Percentiles rank a stretch among this genome's conserved stretches.
These are phyloP conservation scores for Pseudomyrmex dendroicus DNA, from an alignment of 1,140 invertebrate species.

Conservation along the genomic window DNA sequence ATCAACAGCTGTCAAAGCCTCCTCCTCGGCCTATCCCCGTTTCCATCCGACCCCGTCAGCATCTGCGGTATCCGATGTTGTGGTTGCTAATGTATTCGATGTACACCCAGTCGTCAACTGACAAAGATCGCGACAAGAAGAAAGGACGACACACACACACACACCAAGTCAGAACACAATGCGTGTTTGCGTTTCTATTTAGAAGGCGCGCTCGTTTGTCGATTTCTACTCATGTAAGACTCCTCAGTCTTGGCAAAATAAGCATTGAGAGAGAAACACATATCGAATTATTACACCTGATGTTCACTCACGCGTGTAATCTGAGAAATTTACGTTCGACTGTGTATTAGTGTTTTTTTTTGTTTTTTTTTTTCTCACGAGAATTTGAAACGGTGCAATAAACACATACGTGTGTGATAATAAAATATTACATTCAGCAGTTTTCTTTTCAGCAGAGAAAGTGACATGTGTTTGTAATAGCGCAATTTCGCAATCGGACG, in stretches of 20 bases:
- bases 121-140: slow-evolving; percentile 64
- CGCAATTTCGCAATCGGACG: slow-evolving; percentile 1
- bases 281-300: background rate
- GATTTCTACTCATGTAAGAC: slow-evolving; percentile 26
- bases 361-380: background rate
- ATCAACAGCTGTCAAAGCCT: slow-evolving; percentile 76
- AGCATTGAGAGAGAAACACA: background rate
- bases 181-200: slow-evolving; percentile 67
- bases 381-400: background rate
- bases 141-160: slow-evolving; percentile 44
- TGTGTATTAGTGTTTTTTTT: background rate
- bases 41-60: slow-evolving; percentile 50
- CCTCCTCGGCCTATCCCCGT: slow-evolving; percentile 59
- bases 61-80: slow-evolving; percentile 62
- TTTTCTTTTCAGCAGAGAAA: background rate
- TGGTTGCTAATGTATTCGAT: slow-evolving; percentile 75
- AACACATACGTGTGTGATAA: background rate
- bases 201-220: slow-evolving; percentile 50
- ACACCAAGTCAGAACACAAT: slow-evolving; percentile 41
- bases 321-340: background rate
- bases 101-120: slow-evolving; percentile 37
- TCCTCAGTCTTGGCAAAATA: slow-evolving; percentile 4
- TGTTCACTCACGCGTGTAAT: background rate
- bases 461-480: background rate
- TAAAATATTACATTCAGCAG: slow-evolving; percentile 21